Percentiles rank a stretch among this genome's conserved stretches.
These are phyloP conservation scores for Axea sp. DNA, from an alignment of 2,888 invertebrate genomes.

Conservation along the genomic window DNA sequence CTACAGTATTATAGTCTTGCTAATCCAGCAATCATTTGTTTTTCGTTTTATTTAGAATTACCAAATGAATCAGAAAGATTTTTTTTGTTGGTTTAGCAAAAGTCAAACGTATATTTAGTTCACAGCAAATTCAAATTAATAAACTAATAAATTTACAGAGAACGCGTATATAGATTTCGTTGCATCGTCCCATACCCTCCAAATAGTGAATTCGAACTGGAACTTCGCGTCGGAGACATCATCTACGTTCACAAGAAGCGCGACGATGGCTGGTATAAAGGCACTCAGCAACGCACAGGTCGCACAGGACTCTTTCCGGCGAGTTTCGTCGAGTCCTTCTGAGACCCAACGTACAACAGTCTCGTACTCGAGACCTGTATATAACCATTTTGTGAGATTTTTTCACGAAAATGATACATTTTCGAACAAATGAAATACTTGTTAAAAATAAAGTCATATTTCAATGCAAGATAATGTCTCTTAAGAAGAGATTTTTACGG, in stretches of 20 bases:
- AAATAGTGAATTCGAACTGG: slow-evolving; percentile 95
- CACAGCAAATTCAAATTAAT: no score
- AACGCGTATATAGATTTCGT: slow-evolving; percentile 85
- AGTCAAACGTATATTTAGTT: no score
- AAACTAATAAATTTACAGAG: slow-evolving; percentile 64
- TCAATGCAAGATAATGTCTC: background rate
- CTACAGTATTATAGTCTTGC: no score
- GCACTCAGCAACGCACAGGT: slow-evolving; percentile 93
- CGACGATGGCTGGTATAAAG: slow-evolving; percentile 97
- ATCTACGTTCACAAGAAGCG: slow-evolving; percentile 95
- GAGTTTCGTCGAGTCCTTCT: slow-evolving; percentile 91
- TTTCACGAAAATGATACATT: background rate
- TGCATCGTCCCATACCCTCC: slow-evolving; percentile 97
- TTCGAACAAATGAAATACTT: slow-evolving; percentile 8
- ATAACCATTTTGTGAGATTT: no score
- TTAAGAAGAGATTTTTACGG: slow-evolving; percentile 6
- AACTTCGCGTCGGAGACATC: slow-evolving; percentile 93
- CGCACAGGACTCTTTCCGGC: slow-evolving; percentile 97
- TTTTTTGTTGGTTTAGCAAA: no score
- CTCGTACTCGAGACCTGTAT: slow-evolving; percentile 79
- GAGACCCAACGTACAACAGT: slow-evolving; percentile 75
- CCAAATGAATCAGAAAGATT: no score
- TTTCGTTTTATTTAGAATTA: no score
- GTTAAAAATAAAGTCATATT: slow-evolving; percentile 7
- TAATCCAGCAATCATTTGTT: no score